These are phyloP conservation scores for Gobio occitaniae DNA, from an alignment of 2,797 vertebrate genomes.

Conservation along the genomic window DNA sequence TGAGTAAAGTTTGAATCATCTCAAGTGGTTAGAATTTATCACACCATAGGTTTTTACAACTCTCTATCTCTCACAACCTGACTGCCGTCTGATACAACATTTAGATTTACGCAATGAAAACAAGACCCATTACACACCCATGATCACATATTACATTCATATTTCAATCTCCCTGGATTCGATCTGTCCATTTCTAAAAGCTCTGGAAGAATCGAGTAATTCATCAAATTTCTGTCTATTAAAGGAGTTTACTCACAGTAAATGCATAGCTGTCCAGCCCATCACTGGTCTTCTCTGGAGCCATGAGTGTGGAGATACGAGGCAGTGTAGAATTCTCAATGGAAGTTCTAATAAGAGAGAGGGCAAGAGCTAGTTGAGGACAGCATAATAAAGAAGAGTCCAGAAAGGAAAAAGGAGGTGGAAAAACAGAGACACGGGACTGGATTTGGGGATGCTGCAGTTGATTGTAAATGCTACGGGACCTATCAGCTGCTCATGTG, in stretches of 20 bases:
- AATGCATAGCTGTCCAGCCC: conserved; percentile 81
- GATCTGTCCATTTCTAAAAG: neutral
- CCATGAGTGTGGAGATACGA: conserved; percentile 61
- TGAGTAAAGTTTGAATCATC: conserved; percentile 17
- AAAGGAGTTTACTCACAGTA: conserved; percentile 77
- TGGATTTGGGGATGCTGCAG: conserved; percentile 47
- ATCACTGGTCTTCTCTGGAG: conserved; percentile 78
- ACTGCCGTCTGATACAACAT: neutral
- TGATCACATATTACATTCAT: neutral
- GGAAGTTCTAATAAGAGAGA: neutral
- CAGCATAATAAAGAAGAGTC: conserved; percentile 5
- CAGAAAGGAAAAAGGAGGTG: conserved; percentile 17
- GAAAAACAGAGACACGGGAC: conserved; percentile 65
- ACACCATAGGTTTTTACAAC: conserved; percentile 6
- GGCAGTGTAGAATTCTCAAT: neutral
- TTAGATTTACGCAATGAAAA: neutral
- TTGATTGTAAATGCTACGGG: conserved; percentile 67
- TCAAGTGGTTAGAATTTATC: neutral
- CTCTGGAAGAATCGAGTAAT: neutral
- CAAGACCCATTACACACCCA: neutral
- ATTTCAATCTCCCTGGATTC: neutral
- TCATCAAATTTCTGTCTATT: neutral
- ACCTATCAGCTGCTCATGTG: conserved; percentile 79
- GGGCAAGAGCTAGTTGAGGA: neutral
- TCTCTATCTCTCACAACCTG: neutral